Evolutionary conservation across 2,888 invertebrate genomes (phyloP), one percentile per base, ranked within the genome.

Genomic region (Apotomis betuletana): DNA sequence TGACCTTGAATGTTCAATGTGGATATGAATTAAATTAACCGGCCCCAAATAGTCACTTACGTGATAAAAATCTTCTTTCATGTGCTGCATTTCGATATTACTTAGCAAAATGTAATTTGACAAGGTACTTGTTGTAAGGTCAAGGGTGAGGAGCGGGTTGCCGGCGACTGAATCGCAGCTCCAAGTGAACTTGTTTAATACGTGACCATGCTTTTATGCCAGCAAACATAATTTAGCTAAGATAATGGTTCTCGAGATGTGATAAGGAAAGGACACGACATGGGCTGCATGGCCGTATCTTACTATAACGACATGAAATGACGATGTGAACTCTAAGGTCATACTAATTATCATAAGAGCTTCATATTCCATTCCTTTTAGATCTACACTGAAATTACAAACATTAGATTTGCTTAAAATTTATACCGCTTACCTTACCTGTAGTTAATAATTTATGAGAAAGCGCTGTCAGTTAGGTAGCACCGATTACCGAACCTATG

Each of bases 211-310:
- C 41, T 51, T 70, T 61, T 61, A 67, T 57, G 41, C 6, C 27
- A 44, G 54, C 57, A 8, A 3, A 64, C 51, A n/a, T n/a, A 12
- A 13, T 60, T 49, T 63, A 52, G 41, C 52, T 41, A 49, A 58
- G 69, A 69, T 69, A 69, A 69, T 63, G 63, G 57, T 46, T 49
- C 61, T 46, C 36, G 55, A 61, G 15, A 63, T 15, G 49, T 71
- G 67, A 67, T 71, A 71, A 67, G 41, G 3, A 27, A 71, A 67
- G 41, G 3, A 27, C 13, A 46, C 44, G 9, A 36, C 38, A 46
- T 61, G 44, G 59, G 44, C 41, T 41, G 6, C 41, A 41, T 41
- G 6, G 41, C 41, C 41, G 41, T 4, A 41, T 41, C 41, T 41
- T 41, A 70, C 41, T 64, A 63, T 41, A 13, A 54, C 27, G 27